A percentile compares a stretch with the other conserved stretches of the same genome.
These are phyloP conservation scores for Poecilia velifera DNA, from an alignment of 2,797 vertebrate genomes.

Conservation along the genomic window DNA sequence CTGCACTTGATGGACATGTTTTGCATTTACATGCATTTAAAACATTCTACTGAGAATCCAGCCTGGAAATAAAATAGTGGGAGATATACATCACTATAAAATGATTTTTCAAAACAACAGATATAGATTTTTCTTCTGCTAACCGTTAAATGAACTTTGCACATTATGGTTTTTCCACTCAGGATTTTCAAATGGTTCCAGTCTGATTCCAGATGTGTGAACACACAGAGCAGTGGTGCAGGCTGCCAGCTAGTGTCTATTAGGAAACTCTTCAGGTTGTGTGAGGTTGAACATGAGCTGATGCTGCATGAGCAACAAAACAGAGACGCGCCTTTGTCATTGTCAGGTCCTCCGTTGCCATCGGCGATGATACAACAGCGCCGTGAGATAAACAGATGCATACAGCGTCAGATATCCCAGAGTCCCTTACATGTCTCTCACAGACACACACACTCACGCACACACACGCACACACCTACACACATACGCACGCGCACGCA, in stretches of 20 bases:
- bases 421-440: slow-evolving; percentile 52
- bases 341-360: slow-evolving; percentile 71
- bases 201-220: neutral
- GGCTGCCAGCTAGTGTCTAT: slow-evolving; percentile 42
- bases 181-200: neutral
- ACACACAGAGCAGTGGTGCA: neutral
- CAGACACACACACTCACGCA: neutral
- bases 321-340: slow-evolving; percentile 66
- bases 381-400: slow-evolving; percentile 73
- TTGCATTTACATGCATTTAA: neutral
- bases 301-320: slow-evolving; percentile 53
- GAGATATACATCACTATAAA: neutral
- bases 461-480: slow-evolving; percentile 10
- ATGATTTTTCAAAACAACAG: neutral
- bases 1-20: neutral
- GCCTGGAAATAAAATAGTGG: neutral
- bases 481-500: neutral
- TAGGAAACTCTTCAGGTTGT: slow-evolving; percentile 22
- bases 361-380: slow-evolving; percentile 69
- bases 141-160: neutral
- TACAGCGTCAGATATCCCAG: slow-evolving; percentile 66
- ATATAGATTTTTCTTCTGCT: neutral
- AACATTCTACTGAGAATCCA: neutral
- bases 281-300: slow-evolving; percentile 18
- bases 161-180: neutral